Percentiles rank a stretch among this genome's conserved stretches.
phyloP scores from a whole-genome alignment of 2,888 invertebrate genomes.

The Conchocele bisecta region DNA sequence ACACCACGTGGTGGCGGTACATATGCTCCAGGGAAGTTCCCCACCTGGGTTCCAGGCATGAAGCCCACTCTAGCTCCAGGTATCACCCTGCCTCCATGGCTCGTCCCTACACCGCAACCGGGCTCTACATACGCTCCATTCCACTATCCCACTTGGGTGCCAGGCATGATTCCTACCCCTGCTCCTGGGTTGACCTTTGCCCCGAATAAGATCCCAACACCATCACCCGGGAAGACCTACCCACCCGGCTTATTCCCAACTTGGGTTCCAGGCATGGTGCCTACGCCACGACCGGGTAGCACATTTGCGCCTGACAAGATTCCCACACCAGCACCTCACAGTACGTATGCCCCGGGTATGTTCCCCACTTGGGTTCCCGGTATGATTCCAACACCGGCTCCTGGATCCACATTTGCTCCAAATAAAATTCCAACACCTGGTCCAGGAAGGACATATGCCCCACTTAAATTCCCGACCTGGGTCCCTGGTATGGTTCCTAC shows the following conservation, averaged over 20 bases:
- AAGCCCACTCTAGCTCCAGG: constrained; percentile 56
- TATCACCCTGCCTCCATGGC: constrained; percentile 36
- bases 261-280: constrained; percentile 25
- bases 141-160: constrained; percentile 41
- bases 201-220: constrained; percentile 33
- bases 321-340: constrained; percentile 53
- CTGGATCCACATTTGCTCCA: constrained; percentile 59
- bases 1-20: constrained; percentile 53
- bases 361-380: constrained; percentile 38
- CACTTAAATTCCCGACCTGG: constrained; percentile 55
- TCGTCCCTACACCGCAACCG: constrained; percentile 36
- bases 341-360: constrained; percentile 53
- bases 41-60: constrained; percentile 58
- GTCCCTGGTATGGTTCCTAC: constrained; percentile 62
- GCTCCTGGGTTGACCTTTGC: constrained; percentile 41
- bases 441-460: constrained; percentile 59
- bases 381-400: constrained; percentile 49
- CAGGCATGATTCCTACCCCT: constrained; percentile 51
- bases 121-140: constrained; percentile 33
- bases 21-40: constrained; percentile 50
- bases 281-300: constrained; percentile 39
- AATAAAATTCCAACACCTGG: constrained; percentile 52
- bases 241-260: constrained; percentile 49
- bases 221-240: constrained; percentile 39
- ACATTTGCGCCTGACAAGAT: constrained; percentile 44